Conservation (phyloP, 2,797 vertebrate genomes). For the Loriculus beryllinus region DNA sequence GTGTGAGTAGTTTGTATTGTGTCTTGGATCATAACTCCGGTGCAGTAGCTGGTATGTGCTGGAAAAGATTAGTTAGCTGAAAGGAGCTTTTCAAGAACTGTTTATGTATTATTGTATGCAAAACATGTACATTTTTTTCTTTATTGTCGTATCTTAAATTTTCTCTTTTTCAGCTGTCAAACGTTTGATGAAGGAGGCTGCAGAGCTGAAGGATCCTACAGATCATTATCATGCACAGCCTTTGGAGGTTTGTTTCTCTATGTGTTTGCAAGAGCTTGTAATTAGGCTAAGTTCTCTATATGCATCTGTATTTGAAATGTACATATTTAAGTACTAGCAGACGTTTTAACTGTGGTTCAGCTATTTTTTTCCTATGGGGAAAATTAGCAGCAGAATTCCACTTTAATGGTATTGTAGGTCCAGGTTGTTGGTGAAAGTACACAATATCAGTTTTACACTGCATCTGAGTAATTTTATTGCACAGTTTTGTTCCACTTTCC, state of each 20-base stretch:
- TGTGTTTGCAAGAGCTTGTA: background rate
- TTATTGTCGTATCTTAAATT: background rate
- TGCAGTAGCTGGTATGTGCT: background rate
- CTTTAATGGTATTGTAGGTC: background rate
- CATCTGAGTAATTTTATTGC: background rate
- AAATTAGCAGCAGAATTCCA: background rate
- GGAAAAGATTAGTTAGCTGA: background rate
- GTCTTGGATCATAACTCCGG: background rate
- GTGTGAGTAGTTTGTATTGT: background rate
- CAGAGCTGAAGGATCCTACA: conserved; percentile 92
- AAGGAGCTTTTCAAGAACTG: background rate
- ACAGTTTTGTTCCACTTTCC: background rate
- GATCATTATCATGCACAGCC: conserved; percentile 99
- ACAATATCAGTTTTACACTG: background rate
- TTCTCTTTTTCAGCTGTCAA: conserved; percentile 86
- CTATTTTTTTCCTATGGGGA: background rate
- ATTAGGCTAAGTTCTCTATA: background rate
- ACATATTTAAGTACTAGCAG: background rate
- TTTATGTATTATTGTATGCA: background rate
- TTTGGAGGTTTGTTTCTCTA: conserved; percentile 85
- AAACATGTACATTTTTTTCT: background rate
- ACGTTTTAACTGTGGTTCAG: background rate
- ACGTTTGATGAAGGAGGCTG: conserved; percentile 97
- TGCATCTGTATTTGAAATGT: background rate
- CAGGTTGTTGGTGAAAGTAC: background rate